Conservation (phyloP, 2,113 vertebrate species). For the Semnornis frantzii region DNA sequence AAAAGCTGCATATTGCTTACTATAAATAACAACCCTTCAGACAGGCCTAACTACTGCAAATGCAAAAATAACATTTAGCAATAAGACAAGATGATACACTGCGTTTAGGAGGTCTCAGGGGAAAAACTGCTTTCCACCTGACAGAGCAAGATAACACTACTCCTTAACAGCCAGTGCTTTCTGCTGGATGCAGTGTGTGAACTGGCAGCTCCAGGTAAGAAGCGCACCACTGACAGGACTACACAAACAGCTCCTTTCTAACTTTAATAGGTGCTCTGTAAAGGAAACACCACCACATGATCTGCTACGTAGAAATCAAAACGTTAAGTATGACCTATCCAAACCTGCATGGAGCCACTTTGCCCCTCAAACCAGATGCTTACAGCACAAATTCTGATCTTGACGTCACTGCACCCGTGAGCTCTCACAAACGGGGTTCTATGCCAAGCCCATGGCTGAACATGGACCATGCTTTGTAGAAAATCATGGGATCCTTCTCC, state of each 20-base stretch:
- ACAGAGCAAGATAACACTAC: rapidly evolving
- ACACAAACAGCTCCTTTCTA: background rate
- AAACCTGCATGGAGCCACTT: background rate
- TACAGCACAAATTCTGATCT: background rate
- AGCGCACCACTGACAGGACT: background rate
- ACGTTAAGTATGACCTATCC: background rate
- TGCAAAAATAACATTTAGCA: background rate
- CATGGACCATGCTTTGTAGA: rapidly evolving
- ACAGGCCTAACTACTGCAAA: background rate
- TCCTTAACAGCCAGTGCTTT: background rate
- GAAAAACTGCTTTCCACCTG: background rate
- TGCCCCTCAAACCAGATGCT: background rate
- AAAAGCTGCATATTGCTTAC: background rate
- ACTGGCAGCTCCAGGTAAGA: background rate
- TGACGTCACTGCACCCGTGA: no score
- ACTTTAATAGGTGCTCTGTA: background rate
- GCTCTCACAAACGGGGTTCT: rapidly evolving
- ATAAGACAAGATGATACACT: background rate
- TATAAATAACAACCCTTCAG: background rate
- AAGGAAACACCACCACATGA: background rate
- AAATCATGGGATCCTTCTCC: background rate
- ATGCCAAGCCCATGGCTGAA: background rate
- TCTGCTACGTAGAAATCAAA: background rate
- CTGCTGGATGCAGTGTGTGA: background rate
- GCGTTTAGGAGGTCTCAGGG: background rate